Evolutionary conservation across 2,113 vertebrate species (phyloP).

Genomic region (Malurus alboscapulatus): DNA sequence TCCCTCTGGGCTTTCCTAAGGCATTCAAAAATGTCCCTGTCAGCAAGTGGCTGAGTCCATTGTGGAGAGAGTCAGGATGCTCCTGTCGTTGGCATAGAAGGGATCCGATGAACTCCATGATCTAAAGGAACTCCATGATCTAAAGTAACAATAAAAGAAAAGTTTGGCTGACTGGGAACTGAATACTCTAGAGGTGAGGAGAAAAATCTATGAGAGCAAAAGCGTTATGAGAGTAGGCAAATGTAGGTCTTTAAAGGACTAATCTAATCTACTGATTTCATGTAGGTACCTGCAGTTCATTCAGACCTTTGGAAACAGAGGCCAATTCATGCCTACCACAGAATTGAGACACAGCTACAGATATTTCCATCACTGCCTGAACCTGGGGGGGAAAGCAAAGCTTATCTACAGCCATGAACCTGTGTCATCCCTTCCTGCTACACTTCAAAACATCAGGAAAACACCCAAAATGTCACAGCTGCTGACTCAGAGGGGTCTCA

Average conservation of each 20-base stretch:
- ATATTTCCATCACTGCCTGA: not conserved
- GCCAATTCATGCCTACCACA: not conserved
- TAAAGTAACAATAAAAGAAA: conserved; percentile 88
- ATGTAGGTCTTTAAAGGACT: not conserved
- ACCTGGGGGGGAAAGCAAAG: not conserved
- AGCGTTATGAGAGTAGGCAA: not conserved
- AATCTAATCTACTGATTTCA: not conserved
- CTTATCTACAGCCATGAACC: not conserved
- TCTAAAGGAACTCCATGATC: conserved; percentile 85
- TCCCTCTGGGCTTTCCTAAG: not conserved
- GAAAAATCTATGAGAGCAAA: not conserved
- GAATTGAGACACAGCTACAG: not conserved
- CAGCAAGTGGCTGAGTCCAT: conserved; percentile 89
- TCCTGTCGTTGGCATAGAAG: conserved; percentile 91
- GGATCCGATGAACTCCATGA: conserved; percentile 89
- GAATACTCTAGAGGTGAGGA: conserved; percentile 16
- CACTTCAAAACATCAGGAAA: not conserved
- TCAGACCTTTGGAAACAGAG: not conserved
- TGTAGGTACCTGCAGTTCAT: not conserved
- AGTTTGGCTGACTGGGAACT: conserved; percentile 75
- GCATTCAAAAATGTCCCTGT: conserved; percentile 63
- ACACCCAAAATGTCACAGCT: not conserved
- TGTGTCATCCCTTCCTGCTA: not conserved
- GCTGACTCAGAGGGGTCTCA: not conserved
- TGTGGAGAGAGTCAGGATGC: conserved; percentile 93